Evolutionary conservation across 2,113 vertebrate genomes (phyloP).

Genomic region (Tupaia chinensis): DNA sequence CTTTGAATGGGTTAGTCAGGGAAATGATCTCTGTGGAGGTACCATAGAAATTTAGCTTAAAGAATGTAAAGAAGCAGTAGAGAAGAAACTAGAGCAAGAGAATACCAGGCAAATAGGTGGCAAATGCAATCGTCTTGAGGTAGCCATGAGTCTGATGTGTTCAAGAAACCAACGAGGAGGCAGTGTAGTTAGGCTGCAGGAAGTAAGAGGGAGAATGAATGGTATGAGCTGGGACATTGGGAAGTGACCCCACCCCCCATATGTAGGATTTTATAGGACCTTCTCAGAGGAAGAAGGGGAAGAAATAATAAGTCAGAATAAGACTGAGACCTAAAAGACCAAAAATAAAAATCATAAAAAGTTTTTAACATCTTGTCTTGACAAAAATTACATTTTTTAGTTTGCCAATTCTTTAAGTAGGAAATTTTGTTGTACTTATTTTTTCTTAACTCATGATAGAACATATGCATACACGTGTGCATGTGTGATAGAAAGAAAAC

Average conservation of each 20-base stretch:
- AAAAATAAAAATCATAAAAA: not conserved
- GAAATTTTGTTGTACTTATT: not conserved
- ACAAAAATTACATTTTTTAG: not conserved
- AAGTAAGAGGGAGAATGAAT: not conserved
- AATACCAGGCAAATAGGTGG: not conserved
- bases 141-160: not conserved
- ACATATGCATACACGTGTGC: no score
- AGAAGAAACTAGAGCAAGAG: not conserved
- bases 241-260: not conserved
- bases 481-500: no score
- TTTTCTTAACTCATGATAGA: no score
- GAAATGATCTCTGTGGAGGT: not conserved
- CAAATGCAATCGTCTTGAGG: not conserved
- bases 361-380: not conserved
- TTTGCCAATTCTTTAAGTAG: constrained; percentile 38
- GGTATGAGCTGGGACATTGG: not conserved
- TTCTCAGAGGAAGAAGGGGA: not conserved
- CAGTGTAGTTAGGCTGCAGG: not conserved
- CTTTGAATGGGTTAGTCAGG: not conserved
- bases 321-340: not conserved
- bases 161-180: not conserved
- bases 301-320: not conserved
- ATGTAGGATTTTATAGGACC: not conserved
- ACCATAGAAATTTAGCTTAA: not conserved
- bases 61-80: not conserved